Evolutionary conservation across 2,888 invertebrate species (phyloP), one percentile per base, ranked within the genome.

Genomic region (Ceriagrion tenellum): DNA sequence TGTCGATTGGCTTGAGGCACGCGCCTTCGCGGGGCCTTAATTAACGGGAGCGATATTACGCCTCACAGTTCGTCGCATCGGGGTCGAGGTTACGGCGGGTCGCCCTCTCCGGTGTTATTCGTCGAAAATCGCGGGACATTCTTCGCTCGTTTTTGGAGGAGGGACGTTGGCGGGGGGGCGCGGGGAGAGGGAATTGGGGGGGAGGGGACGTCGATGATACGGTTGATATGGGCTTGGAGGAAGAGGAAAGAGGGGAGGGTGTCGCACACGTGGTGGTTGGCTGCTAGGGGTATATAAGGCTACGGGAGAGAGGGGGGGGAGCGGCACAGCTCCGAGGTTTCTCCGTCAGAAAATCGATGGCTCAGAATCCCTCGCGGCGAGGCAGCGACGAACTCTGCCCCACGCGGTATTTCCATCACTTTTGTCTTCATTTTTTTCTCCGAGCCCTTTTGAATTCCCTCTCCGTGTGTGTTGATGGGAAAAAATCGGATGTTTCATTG

Each of bases 321-420:
- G 13, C 35, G 35, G 35, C 16, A 81, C 30, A 30, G 13, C 81
- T 35, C 30, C 30, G 16, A 81, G 81, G 35, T 81, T 81, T 81
- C 81, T 35, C 81, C 81, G 35, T 81, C 81, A 8, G 81, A 81
- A 81, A 81, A 81, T 81, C 81, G 81, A 81, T 81, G 81, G 26
- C 35, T 81, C 30, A 35, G 81, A 81, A 35, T 81, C 81, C 81
- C 81, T 81, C 81, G 81, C 81, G 30, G 81, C 81, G 81, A 81
- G 30, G 35, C n/a, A 81, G 81, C 81, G 81, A 81, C 81, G 81
- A 30, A 81, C 81, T n/a, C 81, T 35, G 35, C 81, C 81, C 69
- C 69, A 69, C 81, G 18, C 81, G 35, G 35, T 81, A 35, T 69
- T n/a, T 8, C 1, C 69, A 18, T 69, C n/a, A 12, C 69, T 12